A percentile compares a stretch with the other conserved stretches of the same genome.
Evolutionary conservation across 2,797 vertebrate species (phyloP).

Genomic region (Lophius americanus): DNA sequence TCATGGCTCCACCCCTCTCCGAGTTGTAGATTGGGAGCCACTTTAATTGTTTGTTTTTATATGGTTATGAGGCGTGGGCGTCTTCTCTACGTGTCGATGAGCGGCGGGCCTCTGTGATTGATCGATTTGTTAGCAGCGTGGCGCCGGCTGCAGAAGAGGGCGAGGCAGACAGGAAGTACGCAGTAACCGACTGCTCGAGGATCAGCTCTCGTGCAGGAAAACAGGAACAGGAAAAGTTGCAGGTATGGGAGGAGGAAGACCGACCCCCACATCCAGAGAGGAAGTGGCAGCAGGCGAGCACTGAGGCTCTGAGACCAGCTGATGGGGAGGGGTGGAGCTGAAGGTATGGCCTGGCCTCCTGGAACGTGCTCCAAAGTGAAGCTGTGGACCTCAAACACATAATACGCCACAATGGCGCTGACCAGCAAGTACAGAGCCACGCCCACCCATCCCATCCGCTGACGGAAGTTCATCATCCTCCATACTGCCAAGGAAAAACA

Average conservation of each 20-base stretch:
- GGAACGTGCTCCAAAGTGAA: conserved; percentile 90
- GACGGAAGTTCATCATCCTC: conserved; percentile 99
- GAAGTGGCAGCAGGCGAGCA: conserved; percentile 86
- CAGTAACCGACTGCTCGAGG: conserved; percentile 94
- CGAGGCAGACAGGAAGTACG: conserved; percentile 93
- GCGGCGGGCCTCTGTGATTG: conserved; percentile 87
- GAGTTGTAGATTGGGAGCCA: conserved; percentile 88
- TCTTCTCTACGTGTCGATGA: conserved; percentile 85
- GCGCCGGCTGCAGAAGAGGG: conserved; percentile 91
- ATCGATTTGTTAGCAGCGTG: conserved; percentile 87
- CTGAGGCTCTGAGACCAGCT: conserved; percentile 88
- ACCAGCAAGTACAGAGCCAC: conserved; percentile 90
- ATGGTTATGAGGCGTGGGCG: conserved; percentile 91
- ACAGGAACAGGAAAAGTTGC: conserved; percentile 97
- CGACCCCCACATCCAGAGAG: conserved; percentile 91
- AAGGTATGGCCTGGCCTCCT: conserved; percentile 62
- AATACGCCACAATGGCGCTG: conserved; percentile 88
- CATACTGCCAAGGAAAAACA: conserved; percentile 82
- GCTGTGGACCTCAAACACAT: conserved; percentile 92
- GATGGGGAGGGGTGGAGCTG: conserved; percentile 61
- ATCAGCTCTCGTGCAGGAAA: conserved; percentile 94
- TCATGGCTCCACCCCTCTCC: conserved; percentile 35
- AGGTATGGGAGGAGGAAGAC: conserved; percentile 94
- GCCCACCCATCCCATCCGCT: conserved; percentile 97
- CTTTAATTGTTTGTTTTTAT: conserved; percentile 88